phyloP scores from a whole-genome alignment of 2,888 invertebrate species.

The Drosophila meridiana region DNA sequence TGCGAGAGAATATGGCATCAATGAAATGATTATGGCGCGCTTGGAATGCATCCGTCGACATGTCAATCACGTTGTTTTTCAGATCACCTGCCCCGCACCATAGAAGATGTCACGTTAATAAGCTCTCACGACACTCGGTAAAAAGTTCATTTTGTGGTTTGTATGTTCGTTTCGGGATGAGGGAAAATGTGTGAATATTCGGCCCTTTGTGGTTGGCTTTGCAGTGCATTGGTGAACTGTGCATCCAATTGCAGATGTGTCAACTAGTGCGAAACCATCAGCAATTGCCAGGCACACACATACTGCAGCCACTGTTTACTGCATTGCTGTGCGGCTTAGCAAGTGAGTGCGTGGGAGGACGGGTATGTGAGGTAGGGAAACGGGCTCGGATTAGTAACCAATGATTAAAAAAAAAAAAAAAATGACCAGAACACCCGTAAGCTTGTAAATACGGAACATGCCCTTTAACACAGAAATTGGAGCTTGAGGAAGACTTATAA shows the following conservation, averaged over 20 bases:
- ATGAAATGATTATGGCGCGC: conserved; percentile 94
- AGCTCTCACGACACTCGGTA: conserved; percentile 27
- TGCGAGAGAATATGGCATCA: conserved; percentile 92
- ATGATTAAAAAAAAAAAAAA: conserved; percentile 43
- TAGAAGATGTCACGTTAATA: conserved; percentile 53
- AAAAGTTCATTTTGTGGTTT: conserved; percentile 45
- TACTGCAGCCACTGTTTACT: conserved; percentile 31
- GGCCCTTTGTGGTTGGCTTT: conserved; percentile 42
- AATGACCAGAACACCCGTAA: conserved; percentile 35
- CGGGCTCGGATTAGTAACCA: conserved; percentile 48
- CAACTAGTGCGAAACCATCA: conserved; percentile 32
- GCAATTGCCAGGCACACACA: conserved; percentile 36
- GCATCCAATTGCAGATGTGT: conserved; percentile 59
- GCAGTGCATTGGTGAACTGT: conserved; percentile 35
- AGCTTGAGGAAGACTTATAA: too few species aligned
- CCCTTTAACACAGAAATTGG: conserved; percentile 25
- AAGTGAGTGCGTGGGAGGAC: conserved; percentile 7
- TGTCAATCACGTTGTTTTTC: conserved; percentile 84
- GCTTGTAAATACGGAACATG: conserved; percentile 27
- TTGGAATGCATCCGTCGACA: conserved; percentile 86
- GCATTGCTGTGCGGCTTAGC: conserved; percentile 7
- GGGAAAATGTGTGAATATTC: conserved; percentile 23
- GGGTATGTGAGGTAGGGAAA: not conserved
- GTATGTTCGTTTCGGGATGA: conserved; percentile 17
- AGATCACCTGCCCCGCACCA: conserved; percentile 73